Evolutionary conservation across 2,113 vertebrate species (phyloP).

Genomic region (Zootoca vivipara): DNA sequence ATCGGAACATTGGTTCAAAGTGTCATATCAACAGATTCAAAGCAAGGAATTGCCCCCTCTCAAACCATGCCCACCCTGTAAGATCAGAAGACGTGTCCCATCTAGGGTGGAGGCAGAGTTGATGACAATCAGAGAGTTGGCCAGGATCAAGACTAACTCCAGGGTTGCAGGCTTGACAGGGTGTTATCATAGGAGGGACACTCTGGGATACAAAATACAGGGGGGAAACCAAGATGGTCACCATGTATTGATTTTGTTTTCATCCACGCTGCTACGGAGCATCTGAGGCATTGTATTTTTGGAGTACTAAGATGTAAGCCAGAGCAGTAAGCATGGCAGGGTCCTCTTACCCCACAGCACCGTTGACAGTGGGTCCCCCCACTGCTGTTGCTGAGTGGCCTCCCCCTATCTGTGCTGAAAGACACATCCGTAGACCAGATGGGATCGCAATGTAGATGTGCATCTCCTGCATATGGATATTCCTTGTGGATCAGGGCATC

Average conservation of each 20-base stretch:
- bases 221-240: not conserved
- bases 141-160: not conserved
- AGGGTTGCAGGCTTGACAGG: not conserved
- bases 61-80: too few species aligned
- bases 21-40: too few species aligned
- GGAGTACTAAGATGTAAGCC: not conserved
- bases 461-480: not conserved
- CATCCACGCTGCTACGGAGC: not conserved
- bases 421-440: not conserved
- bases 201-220: not conserved
- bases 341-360: too few species aligned
- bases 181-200: not conserved
- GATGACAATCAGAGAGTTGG: too few species aligned
- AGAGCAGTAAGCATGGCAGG: too few species aligned
- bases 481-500: not conserved
- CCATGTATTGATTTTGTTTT: not conserved
- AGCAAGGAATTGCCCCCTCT: too few species aligned
- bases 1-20: too few species aligned
- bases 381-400: not conserved
- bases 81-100: too few species aligned
- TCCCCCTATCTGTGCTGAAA: too few species aligned
- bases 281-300: not conserved
- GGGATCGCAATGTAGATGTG: not conserved
- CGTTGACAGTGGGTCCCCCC: not conserved
- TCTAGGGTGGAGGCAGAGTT: too few species aligned